phyloP scores from a whole-genome alignment of 2,888 invertebrate species.

The Yponomeuta evonymella region DNA sequence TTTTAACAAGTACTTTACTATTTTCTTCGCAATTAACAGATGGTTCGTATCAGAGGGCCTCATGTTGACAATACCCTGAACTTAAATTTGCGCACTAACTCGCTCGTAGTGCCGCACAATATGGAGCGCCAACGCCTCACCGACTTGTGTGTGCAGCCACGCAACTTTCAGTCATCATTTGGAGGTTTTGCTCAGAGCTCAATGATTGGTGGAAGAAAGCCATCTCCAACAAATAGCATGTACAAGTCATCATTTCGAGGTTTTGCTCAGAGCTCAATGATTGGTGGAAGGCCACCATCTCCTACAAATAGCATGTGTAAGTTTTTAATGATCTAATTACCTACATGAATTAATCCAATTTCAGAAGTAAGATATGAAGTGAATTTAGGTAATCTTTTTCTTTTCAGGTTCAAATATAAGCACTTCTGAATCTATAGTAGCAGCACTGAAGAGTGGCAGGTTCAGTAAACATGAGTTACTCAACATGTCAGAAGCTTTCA shows the following conservation, averaged over 20 bases:
- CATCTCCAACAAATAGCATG: slow-evolving; percentile 26
- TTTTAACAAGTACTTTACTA: background rate
- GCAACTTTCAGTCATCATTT: slow-evolving; percentile 23
- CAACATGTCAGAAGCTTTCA: slow-evolving; percentile 44
- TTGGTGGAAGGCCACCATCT: slow-evolving; percentile 39
- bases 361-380: too few relatives aligned
- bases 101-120: slow-evolving; percentile 34
- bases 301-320: slow-evolving; percentile 22
- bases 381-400: background rate
- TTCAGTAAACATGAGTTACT: slow-evolving; percentile 46
- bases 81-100: background rate
- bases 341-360: too few relatives aligned
- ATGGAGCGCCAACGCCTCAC: slow-evolving; percentile 38
- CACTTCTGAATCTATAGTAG: slow-evolving; percentile 42
- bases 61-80: background rate
- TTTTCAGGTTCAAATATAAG: slow-evolving; percentile 50
- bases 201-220: slow-evolving; percentile 38
- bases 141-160: slow-evolving; percentile 31
- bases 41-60: background rate
- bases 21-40: background rate
- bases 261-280: slow-evolving; percentile 34
- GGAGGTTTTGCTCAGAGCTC: slow-evolving; percentile 34
- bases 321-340: background rate
- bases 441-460: slow-evolving; percentile 40
- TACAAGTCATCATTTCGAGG: slow-evolving; percentile 26